These are phyloP conservation scores for Sinhomidia bicolor DNA, from an alignment of 2,888 invertebrate genomes.

Conservation along the genomic window DNA sequence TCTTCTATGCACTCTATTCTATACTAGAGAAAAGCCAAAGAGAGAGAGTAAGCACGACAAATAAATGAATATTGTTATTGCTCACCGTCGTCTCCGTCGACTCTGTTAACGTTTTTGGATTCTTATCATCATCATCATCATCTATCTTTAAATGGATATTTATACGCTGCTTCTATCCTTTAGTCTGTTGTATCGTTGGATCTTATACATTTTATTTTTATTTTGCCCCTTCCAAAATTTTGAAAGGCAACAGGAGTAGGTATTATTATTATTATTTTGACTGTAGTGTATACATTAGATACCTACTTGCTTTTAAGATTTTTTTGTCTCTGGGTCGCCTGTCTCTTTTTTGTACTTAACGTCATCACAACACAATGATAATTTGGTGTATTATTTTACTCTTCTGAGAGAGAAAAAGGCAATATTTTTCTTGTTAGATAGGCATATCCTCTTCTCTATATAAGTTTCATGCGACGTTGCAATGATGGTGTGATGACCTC, in stretches of 20 bases:
- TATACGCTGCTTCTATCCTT: too few relatives aligned
- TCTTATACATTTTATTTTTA: not conserved
- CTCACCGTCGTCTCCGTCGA: not conserved
- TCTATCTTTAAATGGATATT: too few relatives aligned
- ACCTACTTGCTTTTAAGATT: not conserved
- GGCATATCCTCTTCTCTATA: not conserved
- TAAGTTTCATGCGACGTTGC: constrained; percentile 22
- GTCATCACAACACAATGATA: not conserved
- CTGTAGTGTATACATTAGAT: not conserved
- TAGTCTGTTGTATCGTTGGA: too few relatives aligned
- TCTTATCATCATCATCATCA: too few relatives aligned
- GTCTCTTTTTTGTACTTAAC: not conserved
- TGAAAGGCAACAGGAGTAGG: not conserved
- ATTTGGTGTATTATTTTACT: not conserved
- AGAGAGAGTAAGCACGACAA: constrained; percentile 4
- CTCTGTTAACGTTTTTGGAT: too few relatives aligned
- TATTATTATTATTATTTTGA: too few relatives aligned
- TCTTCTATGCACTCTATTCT: too few relatives aligned
- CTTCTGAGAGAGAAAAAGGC: not conserved
- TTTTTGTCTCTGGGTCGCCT: constrained; percentile 1
- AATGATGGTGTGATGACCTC: constrained; percentile 46
- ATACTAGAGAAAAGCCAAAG: not conserved
- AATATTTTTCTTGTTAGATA: not conserved
- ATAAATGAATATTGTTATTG: constrained; percentile 8
- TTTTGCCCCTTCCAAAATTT: not conserved